These are phyloP conservation scores for Centroberyx gerrardi DNA, from an alignment of 2,797 vertebrate species.

Conservation along the genomic window DNA sequence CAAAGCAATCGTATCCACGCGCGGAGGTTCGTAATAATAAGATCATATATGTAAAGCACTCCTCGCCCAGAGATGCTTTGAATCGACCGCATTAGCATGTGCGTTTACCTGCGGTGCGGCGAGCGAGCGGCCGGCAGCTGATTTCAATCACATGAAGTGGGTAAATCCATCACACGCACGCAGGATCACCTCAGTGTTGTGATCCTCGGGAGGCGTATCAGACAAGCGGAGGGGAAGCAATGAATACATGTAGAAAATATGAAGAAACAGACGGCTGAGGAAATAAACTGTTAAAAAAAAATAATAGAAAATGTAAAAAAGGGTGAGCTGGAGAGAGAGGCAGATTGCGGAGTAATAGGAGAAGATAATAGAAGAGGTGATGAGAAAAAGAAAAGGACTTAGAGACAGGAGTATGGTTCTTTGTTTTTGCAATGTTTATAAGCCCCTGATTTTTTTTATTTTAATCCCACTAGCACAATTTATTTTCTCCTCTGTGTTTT, in stretches of 20 bases:
- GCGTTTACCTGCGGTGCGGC: slow-evolving; percentile 47
- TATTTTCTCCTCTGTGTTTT: neutral
- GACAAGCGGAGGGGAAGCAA: slow-evolving; percentile 32
- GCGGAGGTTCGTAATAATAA: slow-evolving; percentile 32
- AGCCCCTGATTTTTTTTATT: neutral
- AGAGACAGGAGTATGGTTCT: slow-evolving; percentile 11
- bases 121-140: slow-evolving; percentile 28
- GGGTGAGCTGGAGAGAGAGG: slow-evolving; percentile 9
- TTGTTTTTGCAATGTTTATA: neutral
- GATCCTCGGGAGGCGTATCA: slow-evolving; percentile 30
- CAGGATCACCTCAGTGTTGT: slow-evolving; percentile 32
- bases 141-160: slow-evolving; percentile 55
- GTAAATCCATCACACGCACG: slow-evolving; percentile 43
- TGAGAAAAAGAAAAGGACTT: slow-evolving; percentile 21
- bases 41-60: slow-evolving; percentile 30
- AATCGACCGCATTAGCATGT: slow-evolving; percentile 48
- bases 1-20: slow-evolving; percentile 54
- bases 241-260: neutral
- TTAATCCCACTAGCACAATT: neutral
- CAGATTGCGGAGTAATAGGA: slow-evolving; percentile 45
- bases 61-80: slow-evolving; percentile 20
- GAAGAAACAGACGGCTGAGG: slow-evolving; percentile 12
- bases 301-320: neutral
- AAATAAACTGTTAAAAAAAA: neutral
- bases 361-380: slow-evolving; percentile 16